Conservation (phyloP, 2,113 vertebrate genomes). For the Triplophysa rosa region DNA sequence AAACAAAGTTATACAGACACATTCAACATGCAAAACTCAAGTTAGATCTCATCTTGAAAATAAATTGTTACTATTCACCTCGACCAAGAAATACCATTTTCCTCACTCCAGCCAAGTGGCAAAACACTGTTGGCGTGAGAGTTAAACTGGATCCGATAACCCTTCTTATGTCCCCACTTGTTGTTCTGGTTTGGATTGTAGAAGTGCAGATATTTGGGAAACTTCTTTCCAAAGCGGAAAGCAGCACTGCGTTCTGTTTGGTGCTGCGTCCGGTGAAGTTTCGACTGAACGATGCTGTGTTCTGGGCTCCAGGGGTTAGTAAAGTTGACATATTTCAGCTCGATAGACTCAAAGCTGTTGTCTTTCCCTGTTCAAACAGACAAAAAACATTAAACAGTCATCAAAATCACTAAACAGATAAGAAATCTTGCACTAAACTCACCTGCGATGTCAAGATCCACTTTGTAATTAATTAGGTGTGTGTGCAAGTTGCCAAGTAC, state of each 20-base stretch:
- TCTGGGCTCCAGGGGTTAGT: conserved; percentile 85
- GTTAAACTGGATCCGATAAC: conserved; percentile 86
- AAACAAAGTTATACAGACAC: neutral
- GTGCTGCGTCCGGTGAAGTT: conserved; percentile 64
- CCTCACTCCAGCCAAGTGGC: conserved; percentile 79
- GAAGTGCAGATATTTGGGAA: conserved; percentile 83
- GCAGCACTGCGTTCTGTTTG: conserved; percentile 77
- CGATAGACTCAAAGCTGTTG: conserved; percentile 86
- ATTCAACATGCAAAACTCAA: neutral
- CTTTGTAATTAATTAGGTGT: conserved; percentile 88
- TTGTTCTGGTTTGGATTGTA: conserved; percentile 76
- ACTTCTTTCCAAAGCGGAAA: conserved; percentile 75
- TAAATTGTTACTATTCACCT: conserved; percentile 69
- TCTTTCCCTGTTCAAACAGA: conserved; percentile 71
- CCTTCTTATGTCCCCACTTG: conserved; percentile 82
- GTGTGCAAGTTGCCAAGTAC: conserved; percentile 90
- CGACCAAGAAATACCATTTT: conserved; percentile 84
- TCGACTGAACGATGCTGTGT: conserved; percentile 75
- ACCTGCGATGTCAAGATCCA: conserved; percentile 92
- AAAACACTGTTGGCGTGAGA: conserved; percentile 82
- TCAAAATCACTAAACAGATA: neutral
- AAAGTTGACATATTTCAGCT: conserved; percentile 82
- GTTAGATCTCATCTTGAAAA: neutral
- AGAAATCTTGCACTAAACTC: conserved; percentile 17
- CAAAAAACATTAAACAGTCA: neutral